Percentiles rank a stretch among this genome's conserved stretches.
phyloP scores from a whole-genome alignment of 2,113 vertebrate genomes.

The Plotosus lineatus region DNA sequence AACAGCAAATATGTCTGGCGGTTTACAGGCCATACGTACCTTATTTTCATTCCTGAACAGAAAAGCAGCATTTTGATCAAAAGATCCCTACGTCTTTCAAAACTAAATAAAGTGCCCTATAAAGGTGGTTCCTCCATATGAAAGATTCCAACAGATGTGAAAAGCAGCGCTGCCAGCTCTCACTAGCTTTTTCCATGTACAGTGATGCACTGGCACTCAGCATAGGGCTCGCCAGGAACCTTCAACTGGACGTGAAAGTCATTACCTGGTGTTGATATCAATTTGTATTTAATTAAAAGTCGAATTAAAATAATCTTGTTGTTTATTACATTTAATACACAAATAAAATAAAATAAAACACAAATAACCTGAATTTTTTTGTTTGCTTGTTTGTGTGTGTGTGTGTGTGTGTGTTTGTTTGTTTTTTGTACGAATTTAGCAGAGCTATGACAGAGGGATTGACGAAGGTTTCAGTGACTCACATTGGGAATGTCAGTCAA shows the following conservation, averaged over 20 bases:
- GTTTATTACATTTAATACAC: background rate
- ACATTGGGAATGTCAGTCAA: too few relatives aligned
- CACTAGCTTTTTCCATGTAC: background rate
- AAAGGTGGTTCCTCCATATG: constrained; percentile 9
- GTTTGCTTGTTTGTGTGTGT: too few relatives aligned
- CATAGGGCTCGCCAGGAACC: background rate
- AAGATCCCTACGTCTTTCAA: background rate
- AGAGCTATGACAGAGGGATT: too few relatives aligned
- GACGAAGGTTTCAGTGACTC: too few relatives aligned
- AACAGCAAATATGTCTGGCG: constrained; percentile 22
- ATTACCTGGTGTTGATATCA: background rate
- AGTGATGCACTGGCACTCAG: background rate
- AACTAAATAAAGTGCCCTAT: constrained; percentile 7
- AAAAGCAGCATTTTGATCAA: constrained; percentile 24
- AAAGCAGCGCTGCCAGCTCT: background rate
- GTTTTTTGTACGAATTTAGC: too few relatives aligned
- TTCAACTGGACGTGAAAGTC: background rate
- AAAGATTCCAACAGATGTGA: constrained; percentile 18
- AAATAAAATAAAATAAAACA: too few relatives aligned
- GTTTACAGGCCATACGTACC: constrained; percentile 33
- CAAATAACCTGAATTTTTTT: too few relatives aligned
- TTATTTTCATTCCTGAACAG: constrained; percentile 33
- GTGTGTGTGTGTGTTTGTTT: too few relatives aligned
- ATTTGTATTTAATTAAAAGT: too few relatives aligned
- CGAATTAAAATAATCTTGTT: background rate